Percentiles rank a stretch among this genome's conserved stretches.
These are phyloP conservation scores for Nyctereutes procyonoides DNA, from an alignment of 2,113 vertebrate species.

Conservation along the genomic window DNA sequence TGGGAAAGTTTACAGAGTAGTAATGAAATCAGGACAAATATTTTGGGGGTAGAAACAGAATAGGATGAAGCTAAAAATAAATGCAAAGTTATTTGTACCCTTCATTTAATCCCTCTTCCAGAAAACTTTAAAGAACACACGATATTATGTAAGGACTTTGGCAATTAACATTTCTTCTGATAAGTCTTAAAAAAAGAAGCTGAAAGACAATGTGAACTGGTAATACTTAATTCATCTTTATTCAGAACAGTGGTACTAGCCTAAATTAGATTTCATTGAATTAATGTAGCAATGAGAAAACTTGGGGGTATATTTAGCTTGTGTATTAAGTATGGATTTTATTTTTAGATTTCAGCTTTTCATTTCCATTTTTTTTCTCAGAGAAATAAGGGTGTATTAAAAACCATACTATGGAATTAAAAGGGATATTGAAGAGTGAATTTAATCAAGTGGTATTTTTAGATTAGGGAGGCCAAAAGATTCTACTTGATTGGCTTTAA, in stretches of 20 bases:
- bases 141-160: conserved; percentile 17
- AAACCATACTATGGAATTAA: conserved; percentile 11
- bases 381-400: conserved; percentile 67
- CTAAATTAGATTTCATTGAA: conserved; percentile 71
- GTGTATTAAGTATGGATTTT: conserved; percentile 73
- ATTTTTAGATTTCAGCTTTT: conserved; percentile 79
- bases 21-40: neutral
- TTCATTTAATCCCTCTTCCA: neutral
- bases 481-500: neutral
- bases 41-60: neutral
- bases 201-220: conserved; percentile 35
- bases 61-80: conserved; percentile 3
- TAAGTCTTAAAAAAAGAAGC: conserved; percentile 43
- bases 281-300: conserved; percentile 66
- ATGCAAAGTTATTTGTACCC: neutral
- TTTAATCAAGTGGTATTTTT: conserved; percentile 64
- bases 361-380: conserved; percentile 64
- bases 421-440: conserved; percentile 43
- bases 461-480: conserved; percentile 13
- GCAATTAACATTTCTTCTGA: conserved; percentile 53
- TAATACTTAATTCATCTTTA: conserved; percentile 54
- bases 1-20: neutral
- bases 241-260: conserved; percentile 30
- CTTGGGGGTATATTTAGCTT: conserved; percentile 61
- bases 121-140: conserved; percentile 6